Base-by-base conservation (phyloP, 2,797 vertebrate species). In the Labroides dimidiatus region DNA sequence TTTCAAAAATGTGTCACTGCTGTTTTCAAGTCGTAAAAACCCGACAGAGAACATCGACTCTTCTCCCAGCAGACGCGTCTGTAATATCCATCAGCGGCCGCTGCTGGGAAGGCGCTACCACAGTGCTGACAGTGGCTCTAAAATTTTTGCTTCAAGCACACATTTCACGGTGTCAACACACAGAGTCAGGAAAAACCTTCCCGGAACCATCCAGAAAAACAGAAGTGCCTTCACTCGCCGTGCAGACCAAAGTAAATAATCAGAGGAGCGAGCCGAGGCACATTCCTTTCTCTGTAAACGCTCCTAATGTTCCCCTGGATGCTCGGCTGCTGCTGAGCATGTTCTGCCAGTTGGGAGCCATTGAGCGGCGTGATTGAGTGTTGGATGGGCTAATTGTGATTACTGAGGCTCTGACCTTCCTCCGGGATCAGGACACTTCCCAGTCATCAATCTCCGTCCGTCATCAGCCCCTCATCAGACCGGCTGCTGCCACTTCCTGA, bases 131-230 rank as follows among this genome's bases (percentile, higher is more conserved):
- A 85, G 77, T 23, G 17, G 75, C 76, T 70, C 65, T 61, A 52
- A 64, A 69, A 55, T 50, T 1, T 71, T 73, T n/a, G 21, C 61
- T 66, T 88, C 79, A 82, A 89, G 76, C 69, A 30, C 82, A 83
- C 86, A 88, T 68, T 86, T 89, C 88, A 85, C 59, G 72, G 78
- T 87, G 88, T 90, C 88, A 83, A 82, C 84, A 66, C 83, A 49
- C 61, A 33, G 44, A 74, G 45, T 64, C 55, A 48, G 64, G 72
- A 62, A 78, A n/a, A 74, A 23, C 60, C 78, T 72, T 80, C 52
- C 68, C 30, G 45, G 79, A 81, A 73, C 63, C 65, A 24, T 82
- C 74, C 74, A 68, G 77, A 67, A 82, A 71, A 85, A 82, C 73
- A 78, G 63, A 86, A 82, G 74, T 54, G 47, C 80, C 54, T 69